Percentiles rank a stretch among this genome's conserved stretches.
Evolutionary conservation across 2,113 vertebrate genomes (phyloP).

Genomic region (Phyllopteryx taeniolatus): DNA sequence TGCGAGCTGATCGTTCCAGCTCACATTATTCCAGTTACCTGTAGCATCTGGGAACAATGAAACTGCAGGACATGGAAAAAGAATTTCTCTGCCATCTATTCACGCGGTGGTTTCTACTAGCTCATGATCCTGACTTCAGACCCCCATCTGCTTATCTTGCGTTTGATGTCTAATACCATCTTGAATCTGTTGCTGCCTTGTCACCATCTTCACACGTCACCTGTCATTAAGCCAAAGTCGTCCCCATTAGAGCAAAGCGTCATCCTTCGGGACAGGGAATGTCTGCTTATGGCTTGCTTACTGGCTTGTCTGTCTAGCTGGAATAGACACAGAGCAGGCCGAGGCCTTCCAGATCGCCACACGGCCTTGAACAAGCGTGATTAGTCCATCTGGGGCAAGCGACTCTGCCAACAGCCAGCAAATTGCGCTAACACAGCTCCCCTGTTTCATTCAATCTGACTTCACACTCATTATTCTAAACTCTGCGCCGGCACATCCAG

Average conservation of each 20-base stretch:
- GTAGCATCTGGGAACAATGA: slow-evolving; percentile 69
- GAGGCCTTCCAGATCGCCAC: slow-evolving; percentile 51
- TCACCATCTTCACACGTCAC: slow-evolving; percentile 44
- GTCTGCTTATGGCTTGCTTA: slow-evolving; percentile 21
- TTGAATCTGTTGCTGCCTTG: slow-evolving; percentile 60
- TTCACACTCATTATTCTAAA: slow-evolving; percentile 59
- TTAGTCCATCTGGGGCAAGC: slow-evolving; percentile 62
- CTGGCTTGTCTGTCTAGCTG: slow-evolving; percentile 36
- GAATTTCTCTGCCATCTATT: slow-evolving; percentile 56
- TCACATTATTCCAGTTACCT: slow-evolving; percentile 61
- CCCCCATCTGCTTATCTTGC: slow-evolving; percentile 45
- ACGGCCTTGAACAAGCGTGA: slow-evolving; percentile 61
- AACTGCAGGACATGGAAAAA: slow-evolving; percentile 64
- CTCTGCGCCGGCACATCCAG: slow-evolving; percentile 28
- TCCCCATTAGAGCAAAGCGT: slow-evolving; percentile 22
- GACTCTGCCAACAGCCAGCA: slow-evolving; percentile 56
- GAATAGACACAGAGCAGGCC: slow-evolving; percentile 43
- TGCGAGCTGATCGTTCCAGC: slow-evolving; percentile 50
- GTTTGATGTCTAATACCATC: slow-evolving; percentile 62
- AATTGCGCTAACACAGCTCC: slow-evolving; percentile 55
- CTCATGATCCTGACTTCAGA: slow-evolving; percentile 45
- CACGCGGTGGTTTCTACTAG: slow-evolving; percentile 39
- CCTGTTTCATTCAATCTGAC: slow-evolving; percentile 53
- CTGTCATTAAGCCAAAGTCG: slow-evolving; percentile 44
- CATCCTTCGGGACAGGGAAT: slow-evolving; percentile 19